Conservation (phyloP, 2,113 vertebrate genomes). For the Clarias macrocephalus region DNA sequence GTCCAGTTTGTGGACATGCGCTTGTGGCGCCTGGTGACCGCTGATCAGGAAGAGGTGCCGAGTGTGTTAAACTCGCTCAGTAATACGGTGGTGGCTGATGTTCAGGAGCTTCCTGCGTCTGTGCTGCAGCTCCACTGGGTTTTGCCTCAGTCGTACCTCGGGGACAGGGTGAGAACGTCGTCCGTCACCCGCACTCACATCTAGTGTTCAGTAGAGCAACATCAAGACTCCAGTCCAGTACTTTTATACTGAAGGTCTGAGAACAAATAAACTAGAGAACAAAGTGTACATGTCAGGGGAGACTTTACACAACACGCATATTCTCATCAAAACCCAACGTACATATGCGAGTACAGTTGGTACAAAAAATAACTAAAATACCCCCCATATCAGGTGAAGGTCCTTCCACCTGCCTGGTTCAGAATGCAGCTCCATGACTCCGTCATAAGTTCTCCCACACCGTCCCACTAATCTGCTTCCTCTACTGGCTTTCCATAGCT, state of each 20-base stretch:
- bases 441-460: too few relatives aligned
- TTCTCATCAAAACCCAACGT: too few relatives aligned
- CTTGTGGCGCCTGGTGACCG: slow-evolving; percentile 80
- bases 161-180: slow-evolving; percentile 79
- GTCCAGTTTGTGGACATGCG: slow-evolving; percentile 86
- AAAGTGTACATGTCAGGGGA: too few relatives aligned
- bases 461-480: too few relatives aligned
- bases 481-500: too few relatives aligned
- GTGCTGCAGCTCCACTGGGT: slow-evolving; percentile 82
- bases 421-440: too few relatives aligned
- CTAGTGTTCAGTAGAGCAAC: neutral
- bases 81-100: slow-evolving; percentile 84
- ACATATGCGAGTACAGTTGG: too few relatives aligned
- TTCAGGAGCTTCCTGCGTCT: slow-evolving; percentile 84
- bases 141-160: slow-evolving; percentile 84
- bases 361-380: too few relatives aligned
- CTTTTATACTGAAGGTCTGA: neutral
- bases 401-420: too few relatives aligned
- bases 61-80: slow-evolving; percentile 84
- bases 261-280: too few relatives aligned
- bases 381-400: too few relatives aligned
- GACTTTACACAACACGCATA: too few relatives aligned
- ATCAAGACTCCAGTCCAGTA: neutral
- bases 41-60: slow-evolving; percentile 70
- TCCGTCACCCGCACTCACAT: neutral